phyloP scores from a whole-genome alignment of 2,113 vertebrate genomes.

The Cyrtonyx montezumae region DNA sequence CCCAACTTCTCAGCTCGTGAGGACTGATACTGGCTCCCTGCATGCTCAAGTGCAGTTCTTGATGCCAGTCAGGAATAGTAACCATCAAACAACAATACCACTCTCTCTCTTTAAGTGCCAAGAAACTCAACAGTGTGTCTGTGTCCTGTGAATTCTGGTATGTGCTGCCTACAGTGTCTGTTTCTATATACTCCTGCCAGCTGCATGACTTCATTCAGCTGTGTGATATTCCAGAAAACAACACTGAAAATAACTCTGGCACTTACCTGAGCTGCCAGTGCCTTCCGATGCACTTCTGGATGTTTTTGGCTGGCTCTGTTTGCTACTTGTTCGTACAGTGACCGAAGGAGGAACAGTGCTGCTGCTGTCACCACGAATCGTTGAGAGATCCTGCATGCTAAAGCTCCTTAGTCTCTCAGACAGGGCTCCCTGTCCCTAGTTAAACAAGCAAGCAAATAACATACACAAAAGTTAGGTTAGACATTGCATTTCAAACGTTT shows the following conservation, averaged over 20 bases:
- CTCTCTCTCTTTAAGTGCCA: not conserved
- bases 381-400: constrained; percentile 97
- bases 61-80: constrained; percentile 17
- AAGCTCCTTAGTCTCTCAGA: constrained; percentile 96
- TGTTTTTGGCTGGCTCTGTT: constrained; percentile 85
- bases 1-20: not conserved
- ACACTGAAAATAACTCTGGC: not conserved
- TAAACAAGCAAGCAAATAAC: constrained; percentile 41
- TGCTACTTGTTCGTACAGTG: constrained; percentile 76
- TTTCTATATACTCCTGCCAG: not conserved
- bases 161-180: not conserved
- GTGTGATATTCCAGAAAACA: not conserved
- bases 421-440: constrained; percentile 93
- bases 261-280: constrained; percentile 83
- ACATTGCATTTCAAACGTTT: not conserved
- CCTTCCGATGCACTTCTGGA: constrained; percentile 92
- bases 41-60: not conserved
- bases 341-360: constrained; percentile 65
- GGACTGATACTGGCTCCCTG: not conserved
- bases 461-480: not conserved
- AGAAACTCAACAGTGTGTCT: not conserved
- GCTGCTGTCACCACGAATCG: constrained; percentile 84
- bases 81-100: not conserved
- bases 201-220: not conserved
- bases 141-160: not conserved